Evolutionary conservation across 2,113 vertebrate species (phyloP).

Genomic region (Oryzias celebensis): DNA sequence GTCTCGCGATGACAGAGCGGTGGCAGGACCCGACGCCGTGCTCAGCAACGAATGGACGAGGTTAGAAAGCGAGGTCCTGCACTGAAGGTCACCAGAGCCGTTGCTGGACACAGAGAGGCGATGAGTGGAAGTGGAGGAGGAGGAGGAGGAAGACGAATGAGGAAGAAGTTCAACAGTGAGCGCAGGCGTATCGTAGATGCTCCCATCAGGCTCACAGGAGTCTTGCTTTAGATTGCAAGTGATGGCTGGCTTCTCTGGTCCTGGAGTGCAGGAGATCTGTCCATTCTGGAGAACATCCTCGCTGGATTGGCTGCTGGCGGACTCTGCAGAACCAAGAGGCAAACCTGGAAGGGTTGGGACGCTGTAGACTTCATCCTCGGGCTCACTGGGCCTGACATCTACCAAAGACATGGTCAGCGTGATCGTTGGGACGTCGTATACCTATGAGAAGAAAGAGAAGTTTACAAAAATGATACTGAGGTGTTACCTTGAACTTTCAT

Average conservation of each 20-base stretch:
- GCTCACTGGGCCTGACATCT: constrained; percentile 51
- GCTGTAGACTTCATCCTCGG: constrained; percentile 78
- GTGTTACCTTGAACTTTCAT: no score
- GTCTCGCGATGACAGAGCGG: constrained; percentile 66
- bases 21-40: constrained; percentile 42
- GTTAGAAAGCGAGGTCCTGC: constrained; percentile 67
- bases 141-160: constrained; percentile 59
- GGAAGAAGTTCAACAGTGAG: constrained; percentile 68
- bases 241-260: constrained; percentile 58
- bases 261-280: constrained; percentile 62
- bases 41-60: constrained; percentile 74
- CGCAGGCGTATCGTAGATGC: constrained; percentile 87
- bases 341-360: constrained; percentile 77
- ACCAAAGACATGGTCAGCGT: constrained; percentile 56
- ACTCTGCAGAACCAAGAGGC: constrained; percentile 71
- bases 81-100: constrained; percentile 77
- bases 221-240: constrained; percentile 37
- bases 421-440: constrained; percentile 84
- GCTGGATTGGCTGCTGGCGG: constrained; percentile 20
- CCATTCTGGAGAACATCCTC: constrained; percentile 51
- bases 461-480: no score
- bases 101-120: constrained; percentile 79
- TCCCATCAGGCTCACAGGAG: constrained; percentile 70
- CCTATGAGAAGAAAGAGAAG: constrained; percentile 62
- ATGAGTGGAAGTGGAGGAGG: constrained; percentile 57